Percentiles rank a stretch among this genome's conserved stretches.
Evolutionary conservation across 1,140 invertebrate species (phyloP).

Genomic region (Diorhabda carinulata): DNA sequence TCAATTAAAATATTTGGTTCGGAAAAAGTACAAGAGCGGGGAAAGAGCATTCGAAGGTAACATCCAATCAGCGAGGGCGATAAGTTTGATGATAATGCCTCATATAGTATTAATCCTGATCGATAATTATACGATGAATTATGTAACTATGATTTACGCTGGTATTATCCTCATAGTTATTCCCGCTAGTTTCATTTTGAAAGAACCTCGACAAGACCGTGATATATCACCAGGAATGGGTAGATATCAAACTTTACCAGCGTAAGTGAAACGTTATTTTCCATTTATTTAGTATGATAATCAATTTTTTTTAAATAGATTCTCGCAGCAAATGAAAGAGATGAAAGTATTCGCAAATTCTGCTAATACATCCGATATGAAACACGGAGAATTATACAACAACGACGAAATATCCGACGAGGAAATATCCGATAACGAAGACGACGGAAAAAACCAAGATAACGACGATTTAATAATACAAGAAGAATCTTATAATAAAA

Average conservation of each 20-base stretch:
- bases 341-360: conserved; percentile 19
- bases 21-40: conserved; percentile 22
- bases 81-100: conserved; percentile 30
- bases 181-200: conserved; percentile 24
- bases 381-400: conserved; percentile 4
- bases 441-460: conserved; percentile 1
- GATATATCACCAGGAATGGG: conserved; percentile 5
- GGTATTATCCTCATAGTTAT: conserved; percentile 29
- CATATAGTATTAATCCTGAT: conserved; percentile 23
- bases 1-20: conserved; percentile 22
- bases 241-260: conserved; percentile 26
- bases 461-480: conserved; percentile 2
- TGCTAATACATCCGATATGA: neutral
- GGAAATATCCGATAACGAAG: conserved; percentile 8
- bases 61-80: conserved; percentile 27
- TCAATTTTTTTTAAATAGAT: conserved; percentile 14
- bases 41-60: conserved; percentile 23
- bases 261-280: neutral
- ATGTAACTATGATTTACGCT: conserved; percentile 23
- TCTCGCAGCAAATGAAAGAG: conserved; percentile 29
- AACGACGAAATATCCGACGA: conserved; percentile 7
- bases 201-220: conserved; percentile 1
- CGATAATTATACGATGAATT: conserved; percentile 18
- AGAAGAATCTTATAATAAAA: neutral
- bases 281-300: neutral